These are phyloP conservation scores for Drosophila acutilabella DNA, from an alignment of 2,888 invertebrate species.

Conservation along the genomic window DNA sequence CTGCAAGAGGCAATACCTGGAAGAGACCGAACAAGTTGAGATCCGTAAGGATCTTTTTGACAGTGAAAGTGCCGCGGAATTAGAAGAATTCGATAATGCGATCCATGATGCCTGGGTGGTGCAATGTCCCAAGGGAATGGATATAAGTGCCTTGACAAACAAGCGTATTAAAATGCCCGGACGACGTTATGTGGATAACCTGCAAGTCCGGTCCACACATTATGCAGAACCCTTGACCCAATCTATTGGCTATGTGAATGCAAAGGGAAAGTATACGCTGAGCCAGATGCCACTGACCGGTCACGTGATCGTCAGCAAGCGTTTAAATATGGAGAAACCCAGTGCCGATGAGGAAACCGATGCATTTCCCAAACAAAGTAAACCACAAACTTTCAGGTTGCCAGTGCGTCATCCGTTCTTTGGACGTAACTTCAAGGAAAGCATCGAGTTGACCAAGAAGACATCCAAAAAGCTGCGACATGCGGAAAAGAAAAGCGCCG, in stretches of 20 bases:
- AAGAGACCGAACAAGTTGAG: constrained; percentile 35
- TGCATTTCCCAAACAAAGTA: constrained; percentile 12
- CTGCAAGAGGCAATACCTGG: constrained; percentile 41
- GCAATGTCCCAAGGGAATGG: constrained; percentile 58
- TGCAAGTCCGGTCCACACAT: constrained; percentile 47
- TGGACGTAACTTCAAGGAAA: constrained; percentile 32
- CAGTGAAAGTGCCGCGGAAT: constrained; percentile 18
- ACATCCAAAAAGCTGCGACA: constrained; percentile 11
- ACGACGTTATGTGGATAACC: constrained; percentile 47
- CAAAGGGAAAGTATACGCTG: constrained; percentile 47
- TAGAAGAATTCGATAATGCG: constrained; percentile 44
- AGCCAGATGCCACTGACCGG: constrained; percentile 41
- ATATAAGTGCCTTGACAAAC: constrained; percentile 16
- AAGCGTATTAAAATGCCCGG: constrained; percentile 64
- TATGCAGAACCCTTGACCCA: constrained; percentile 20
- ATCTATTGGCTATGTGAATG: constrained; percentile 53
- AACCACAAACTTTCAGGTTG: constrained; percentile 31
- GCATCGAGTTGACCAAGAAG: constrained; percentile 24
- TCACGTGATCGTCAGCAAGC: constrained; percentile 50
- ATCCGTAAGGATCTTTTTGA: not conserved
- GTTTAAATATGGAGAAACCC: constrained; percentile 31
- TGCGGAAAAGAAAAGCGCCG: constrained; percentile 28
- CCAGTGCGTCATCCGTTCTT: constrained; percentile 51
- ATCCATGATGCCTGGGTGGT: constrained; percentile 62
- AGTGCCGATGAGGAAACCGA: not conserved